Percentiles rank a stretch among this genome's conserved stretches.
Conservation (phyloP, 2,113 vertebrate genomes). For the Ceyx melanurus region DNA sequence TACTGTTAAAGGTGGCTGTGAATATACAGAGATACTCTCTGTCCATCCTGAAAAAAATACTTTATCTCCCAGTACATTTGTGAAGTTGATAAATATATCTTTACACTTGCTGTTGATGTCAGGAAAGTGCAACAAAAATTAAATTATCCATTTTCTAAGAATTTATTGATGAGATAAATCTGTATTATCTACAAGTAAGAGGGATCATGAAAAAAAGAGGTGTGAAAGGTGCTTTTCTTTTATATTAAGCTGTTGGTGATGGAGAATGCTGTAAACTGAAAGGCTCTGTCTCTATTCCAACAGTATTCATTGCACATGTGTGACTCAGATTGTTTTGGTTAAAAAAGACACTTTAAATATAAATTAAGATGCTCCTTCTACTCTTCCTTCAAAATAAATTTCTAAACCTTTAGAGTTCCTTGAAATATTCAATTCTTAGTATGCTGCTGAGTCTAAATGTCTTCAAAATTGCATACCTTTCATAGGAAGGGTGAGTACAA, state of each 20-base stretch:
- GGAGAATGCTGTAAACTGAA: not conserved
- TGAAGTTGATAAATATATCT: not conserved
- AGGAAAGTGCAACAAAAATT: not conserved
- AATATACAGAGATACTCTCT: not conserved
- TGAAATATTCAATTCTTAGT: not conserved
- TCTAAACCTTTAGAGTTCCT: not conserved
- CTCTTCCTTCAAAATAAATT: not conserved
- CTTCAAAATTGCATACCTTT: slow-evolving; percentile 22
- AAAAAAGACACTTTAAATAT: not conserved
- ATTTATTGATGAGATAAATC: not conserved
- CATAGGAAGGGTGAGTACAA: not conserved
- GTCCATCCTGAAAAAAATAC: not conserved
- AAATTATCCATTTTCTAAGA: not conserved
- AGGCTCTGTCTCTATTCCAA: not conserved
- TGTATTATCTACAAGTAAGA: not conserved
- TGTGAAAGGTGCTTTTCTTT: not conserved
- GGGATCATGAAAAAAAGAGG: not conserved
- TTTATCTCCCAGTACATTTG: not conserved
- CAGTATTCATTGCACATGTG: not conserved
- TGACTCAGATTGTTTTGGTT: not conserved
- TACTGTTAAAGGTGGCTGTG: not conserved
- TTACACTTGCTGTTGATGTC: not conserved
- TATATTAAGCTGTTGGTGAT: not conserved
- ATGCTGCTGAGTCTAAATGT: not conserved
- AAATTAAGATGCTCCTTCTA: not conserved